Conservation (phyloP, 2,113 vertebrate species). For the Eurypyga helias region DNA sequence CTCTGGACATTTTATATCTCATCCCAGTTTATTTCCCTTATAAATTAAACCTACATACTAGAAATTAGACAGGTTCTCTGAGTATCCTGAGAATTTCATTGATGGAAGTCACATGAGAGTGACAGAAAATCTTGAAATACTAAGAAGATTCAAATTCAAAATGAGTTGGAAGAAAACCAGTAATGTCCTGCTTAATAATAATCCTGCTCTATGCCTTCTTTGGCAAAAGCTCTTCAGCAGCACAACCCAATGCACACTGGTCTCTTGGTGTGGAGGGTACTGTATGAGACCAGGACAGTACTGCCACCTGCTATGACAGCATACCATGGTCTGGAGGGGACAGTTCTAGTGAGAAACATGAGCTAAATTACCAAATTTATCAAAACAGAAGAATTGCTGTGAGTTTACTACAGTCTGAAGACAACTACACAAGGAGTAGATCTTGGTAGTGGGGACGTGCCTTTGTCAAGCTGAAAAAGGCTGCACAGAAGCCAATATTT, state of each 20-base stretch:
- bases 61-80: background rate
- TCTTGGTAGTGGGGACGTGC: background rate
- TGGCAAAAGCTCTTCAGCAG: background rate
- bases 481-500: background rate
- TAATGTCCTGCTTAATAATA: background rate
- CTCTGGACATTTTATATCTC: background rate
- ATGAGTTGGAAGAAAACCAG: background rate
- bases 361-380: background rate
- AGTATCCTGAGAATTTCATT: background rate
- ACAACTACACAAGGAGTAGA: background rate
- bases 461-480: background rate
- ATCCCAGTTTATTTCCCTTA: background rate
- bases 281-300: background rate
- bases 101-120: background rate
- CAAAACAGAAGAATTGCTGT: background rate
- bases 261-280: background rate
- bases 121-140: background rate
- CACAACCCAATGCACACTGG: background rate
- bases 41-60: background rate
- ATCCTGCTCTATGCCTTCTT: background rate
- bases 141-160: background rate
- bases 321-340: background rate
- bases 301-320: background rate
- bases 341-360: background rate
- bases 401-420: background rate